Conservation (phyloP, 2,888 invertebrate genomes). For the Drosophila paramelanica region DNA sequence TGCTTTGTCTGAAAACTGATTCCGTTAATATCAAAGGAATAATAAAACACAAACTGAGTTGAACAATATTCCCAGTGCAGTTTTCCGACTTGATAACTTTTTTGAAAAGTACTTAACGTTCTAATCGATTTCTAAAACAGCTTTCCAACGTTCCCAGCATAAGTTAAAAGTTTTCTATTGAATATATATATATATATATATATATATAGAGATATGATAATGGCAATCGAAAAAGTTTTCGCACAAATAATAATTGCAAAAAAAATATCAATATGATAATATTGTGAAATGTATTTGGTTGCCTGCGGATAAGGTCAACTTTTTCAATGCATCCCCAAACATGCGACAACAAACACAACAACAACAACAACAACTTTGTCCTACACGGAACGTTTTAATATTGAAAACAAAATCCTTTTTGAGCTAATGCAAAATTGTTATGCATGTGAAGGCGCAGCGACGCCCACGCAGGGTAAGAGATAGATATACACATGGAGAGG, state of each 20-base stretch:
- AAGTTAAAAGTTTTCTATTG: conserved; percentile 8
- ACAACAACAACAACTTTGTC: conserved; percentile 18
- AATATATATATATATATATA: conserved; percentile 1
- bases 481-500: not conserved
- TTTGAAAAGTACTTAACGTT: not conserved
- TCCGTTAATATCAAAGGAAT: too few relatives aligned
- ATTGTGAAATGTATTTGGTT: conserved; percentile 34
- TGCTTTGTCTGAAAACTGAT: not conserved
- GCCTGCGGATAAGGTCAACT: conserved; percentile 41
- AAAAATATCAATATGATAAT: conserved; percentile 31
- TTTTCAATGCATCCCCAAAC: conserved; percentile 27
- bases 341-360: conserved; percentile 16
- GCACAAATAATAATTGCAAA: conserved; percentile 16
- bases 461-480: not conserved
- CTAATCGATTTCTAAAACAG: not conserved
- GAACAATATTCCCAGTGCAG: too few relatives aligned
- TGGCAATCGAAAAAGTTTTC: conserved; percentile 28
- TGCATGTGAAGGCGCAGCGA: conserved; percentile 28
- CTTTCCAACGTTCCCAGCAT: not conserved
- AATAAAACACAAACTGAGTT: too few relatives aligned
- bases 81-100: too few relatives aligned
- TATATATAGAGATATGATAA: conserved; percentile 2
- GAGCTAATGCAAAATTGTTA: conserved; percentile 69
- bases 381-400: conserved; percentile 47
- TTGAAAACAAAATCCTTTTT: conserved; percentile 72